Conservation (phyloP, 2,888 invertebrate genomes). For the Tipula helvola region DNA sequence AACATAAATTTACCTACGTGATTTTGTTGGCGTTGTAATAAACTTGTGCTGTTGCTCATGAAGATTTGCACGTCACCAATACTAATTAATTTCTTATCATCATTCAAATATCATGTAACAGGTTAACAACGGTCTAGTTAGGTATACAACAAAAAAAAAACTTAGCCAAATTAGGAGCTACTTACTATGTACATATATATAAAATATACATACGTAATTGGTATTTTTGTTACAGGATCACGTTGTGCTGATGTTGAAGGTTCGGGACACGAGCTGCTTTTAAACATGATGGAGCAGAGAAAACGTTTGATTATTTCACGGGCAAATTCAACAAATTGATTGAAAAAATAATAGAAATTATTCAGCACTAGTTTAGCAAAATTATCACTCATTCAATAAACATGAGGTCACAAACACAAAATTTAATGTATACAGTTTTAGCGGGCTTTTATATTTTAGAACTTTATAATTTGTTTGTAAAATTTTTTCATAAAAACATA, state of each 20-base stretch:
- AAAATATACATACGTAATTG: not conserved
- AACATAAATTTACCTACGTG: not conserved
- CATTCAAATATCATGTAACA: not conserved
- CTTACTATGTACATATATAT: not conserved
- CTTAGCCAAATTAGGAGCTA: not conserved
- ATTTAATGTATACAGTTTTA: not conserved
- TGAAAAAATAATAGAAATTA: not conserved
- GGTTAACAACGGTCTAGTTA: too few relatives aligned
- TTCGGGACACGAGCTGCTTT: not conserved
- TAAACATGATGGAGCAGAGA: not conserved
- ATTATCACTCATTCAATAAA: not conserved
- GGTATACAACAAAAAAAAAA: not conserved
- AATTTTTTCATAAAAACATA: not conserved
- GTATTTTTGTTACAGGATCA: not conserved
- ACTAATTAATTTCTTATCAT: not conserved
- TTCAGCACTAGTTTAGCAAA: not conserved
- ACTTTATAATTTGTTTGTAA: not conserved
- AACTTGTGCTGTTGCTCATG: not conserved
- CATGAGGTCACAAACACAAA: not conserved
- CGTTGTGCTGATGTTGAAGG: not conserved
- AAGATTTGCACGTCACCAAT: not conserved
- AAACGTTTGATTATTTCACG: not conserved
- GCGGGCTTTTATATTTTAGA: not conserved
- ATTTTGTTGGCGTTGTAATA: not conserved
- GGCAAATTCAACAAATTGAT: not conserved